These are phyloP conservation scores for Neoseiulus cucumeris DNA, from an alignment of 1,140 invertebrate species.

Conservation along the genomic window DNA sequence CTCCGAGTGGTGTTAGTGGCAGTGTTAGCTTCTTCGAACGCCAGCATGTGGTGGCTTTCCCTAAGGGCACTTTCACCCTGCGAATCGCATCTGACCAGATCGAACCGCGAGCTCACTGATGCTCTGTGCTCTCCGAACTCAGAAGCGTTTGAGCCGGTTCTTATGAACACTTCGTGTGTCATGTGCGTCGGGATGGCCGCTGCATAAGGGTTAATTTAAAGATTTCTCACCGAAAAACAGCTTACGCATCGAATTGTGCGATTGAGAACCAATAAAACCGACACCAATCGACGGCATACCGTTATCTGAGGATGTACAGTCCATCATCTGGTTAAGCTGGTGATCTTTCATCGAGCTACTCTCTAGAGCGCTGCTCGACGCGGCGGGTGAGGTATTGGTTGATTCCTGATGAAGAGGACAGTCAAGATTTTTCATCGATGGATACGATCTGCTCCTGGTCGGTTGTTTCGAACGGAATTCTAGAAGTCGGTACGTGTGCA, in stretches of 20 bases:
- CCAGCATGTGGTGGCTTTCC: neutral
- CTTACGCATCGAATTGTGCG: too few relatives aligned
- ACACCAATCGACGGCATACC: too few relatives aligned
- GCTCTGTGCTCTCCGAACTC: neutral
- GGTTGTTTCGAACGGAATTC: too few relatives aligned
- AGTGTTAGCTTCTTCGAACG: too few relatives aligned
- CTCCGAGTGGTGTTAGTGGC: too few relatives aligned
- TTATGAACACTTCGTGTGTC: neutral
- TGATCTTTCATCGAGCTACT: constrained; percentile 4
- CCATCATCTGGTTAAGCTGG: constrained; percentile 3
- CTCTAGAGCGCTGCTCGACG: neutral
- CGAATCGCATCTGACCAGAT: neutral
- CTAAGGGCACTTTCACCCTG: neutral
- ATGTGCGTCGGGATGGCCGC: neutral
- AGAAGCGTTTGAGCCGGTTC: neutral
- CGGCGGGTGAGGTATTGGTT: neutral
- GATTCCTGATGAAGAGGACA: neutral
- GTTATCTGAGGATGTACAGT: constrained; percentile 3
- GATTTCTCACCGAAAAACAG: too few relatives aligned
- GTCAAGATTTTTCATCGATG: neutral
- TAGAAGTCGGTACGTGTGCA: too few relatives aligned
- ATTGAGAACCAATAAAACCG: too few relatives aligned
- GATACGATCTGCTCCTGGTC: too few relatives aligned
- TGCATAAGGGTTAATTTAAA: too few relatives aligned
- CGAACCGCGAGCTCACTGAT: constrained; percentile 5